Evolutionary conservation across 2,888 invertebrate genomes (phyloP).

Genomic region (Dioctria rufipes): DNA sequence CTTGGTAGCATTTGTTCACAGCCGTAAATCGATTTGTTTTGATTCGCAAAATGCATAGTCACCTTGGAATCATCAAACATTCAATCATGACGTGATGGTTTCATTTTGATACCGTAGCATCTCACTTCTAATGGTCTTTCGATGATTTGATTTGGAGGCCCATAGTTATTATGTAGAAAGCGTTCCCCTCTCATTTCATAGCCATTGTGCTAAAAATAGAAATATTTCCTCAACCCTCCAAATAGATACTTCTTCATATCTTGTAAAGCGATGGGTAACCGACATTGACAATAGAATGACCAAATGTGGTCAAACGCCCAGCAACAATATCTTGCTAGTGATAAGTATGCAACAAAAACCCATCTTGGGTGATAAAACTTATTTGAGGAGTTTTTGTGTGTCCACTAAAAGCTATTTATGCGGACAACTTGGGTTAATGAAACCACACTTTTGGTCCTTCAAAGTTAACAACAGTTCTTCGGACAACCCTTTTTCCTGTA

Average conservation of each 20-base stretch:
- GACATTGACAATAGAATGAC: conserved; percentile 23
- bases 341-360: conserved; percentile 18
- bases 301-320: conserved; percentile 26
- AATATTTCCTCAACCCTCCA: conserved; percentile 26
- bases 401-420: conserved; percentile 50
- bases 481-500: conserved; percentile 51
- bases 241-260: not conserved
- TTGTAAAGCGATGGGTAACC: not conserved
- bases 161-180: conserved; percentile 20
- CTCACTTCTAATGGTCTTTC: conserved; percentile 57
- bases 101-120: conserved; percentile 50
- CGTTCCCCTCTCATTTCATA: conserved; percentile 15
- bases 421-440: conserved; percentile 57
- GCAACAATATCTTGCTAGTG: conserved; percentile 21
- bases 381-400: conserved; percentile 41
- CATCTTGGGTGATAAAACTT: conserved; percentile 28
- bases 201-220: conserved; percentile 29
- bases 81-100: conserved; percentile 60
- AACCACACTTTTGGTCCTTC: conserved; percentile 52
- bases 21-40: conserved; percentile 54
- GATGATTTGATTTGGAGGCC: conserved; percentile 52
- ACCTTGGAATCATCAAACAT: conserved; percentile 61
- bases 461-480: conserved; percentile 46
- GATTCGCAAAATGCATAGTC: conserved; percentile 58
- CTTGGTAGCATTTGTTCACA: conserved; percentile 8